A percentile compares a stretch with the other conserved stretches of the same genome.
phyloP scores from a whole-genome alignment of 2,888 invertebrate genomes.

The Calameuta pallipes region DNA sequence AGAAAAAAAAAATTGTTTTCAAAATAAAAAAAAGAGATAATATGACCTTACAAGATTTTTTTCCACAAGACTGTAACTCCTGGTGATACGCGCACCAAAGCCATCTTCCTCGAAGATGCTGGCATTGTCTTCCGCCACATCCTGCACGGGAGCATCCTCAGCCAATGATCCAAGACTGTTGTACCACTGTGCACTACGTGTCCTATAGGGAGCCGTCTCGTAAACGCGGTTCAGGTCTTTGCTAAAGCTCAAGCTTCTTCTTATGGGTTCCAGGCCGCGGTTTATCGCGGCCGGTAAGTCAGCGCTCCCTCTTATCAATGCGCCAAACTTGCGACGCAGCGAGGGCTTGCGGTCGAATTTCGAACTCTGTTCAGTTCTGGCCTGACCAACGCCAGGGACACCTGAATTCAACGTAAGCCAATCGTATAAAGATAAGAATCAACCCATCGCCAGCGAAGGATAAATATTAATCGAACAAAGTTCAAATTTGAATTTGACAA shows the following conservation, averaged over 20 bases:
- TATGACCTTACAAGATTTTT: conserved; percentile 48
- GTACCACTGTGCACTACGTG: conserved; percentile 55
- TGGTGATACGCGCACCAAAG: conserved; percentile 29
- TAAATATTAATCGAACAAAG: not conserved
- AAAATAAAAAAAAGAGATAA: not conserved
- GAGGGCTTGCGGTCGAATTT: conserved; percentile 53
- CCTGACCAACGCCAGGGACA: not conserved
- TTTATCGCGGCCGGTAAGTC: conserved; percentile 60
- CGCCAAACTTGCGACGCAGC: conserved; percentile 53
- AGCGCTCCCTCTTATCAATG: conserved; percentile 53
- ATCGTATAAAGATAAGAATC: not conserved
- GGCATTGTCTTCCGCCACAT: conserved; percentile 27
- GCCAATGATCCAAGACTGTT: conserved; percentile 58
- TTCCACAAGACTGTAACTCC: conserved; percentile 50
- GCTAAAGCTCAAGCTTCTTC: conserved; percentile 58
- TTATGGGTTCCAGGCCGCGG: conserved; percentile 55
- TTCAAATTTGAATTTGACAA: not conserved
- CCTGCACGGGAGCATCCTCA: conserved; percentile 46
- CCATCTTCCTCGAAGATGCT: conserved; percentile 26
- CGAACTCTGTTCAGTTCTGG: conserved; percentile 5
- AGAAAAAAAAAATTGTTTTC: not conserved
- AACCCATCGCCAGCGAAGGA: not conserved
- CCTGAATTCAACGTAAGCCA: not conserved
- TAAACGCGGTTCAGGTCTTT: conserved; percentile 50
- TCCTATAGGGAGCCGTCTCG: conserved; percentile 37